phyloP scores from a whole-genome alignment of 2,888 invertebrate genomes.

The Drosophila neutralis region DNA sequence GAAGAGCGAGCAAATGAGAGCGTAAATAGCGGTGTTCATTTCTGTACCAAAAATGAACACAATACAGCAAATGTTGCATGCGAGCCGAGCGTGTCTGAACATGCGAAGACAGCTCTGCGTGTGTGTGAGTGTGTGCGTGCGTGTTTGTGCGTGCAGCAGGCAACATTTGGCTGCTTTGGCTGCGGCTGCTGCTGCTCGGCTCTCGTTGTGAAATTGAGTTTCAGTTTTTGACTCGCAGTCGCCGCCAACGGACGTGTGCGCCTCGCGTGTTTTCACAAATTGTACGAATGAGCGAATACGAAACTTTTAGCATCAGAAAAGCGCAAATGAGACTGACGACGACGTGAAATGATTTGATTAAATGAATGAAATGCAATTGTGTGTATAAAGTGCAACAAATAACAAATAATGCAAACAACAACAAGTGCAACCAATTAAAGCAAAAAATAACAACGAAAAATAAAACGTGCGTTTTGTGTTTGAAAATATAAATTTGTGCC shows the following conservation, averaged over 20 bases:
- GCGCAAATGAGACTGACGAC: slow-evolving; percentile 52
- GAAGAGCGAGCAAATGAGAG: slow-evolving; percentile 15
- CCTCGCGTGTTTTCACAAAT: slow-evolving; percentile 53
- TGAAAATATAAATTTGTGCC: slow-evolving; percentile 7
- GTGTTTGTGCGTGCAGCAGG: slow-evolving; percentile 21
- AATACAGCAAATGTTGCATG: slow-evolving; percentile 44
- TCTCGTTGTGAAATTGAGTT: slow-evolving; percentile 54
- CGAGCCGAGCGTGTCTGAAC: slow-evolving; percentile 46
- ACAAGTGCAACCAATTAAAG: slow-evolving; percentile 22
- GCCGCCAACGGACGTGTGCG: slow-evolving; percentile 67
- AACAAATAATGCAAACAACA: slow-evolving; percentile 15
- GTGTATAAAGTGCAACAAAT: slow-evolving; percentile 27
- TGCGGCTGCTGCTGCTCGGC: slow-evolving; percentile 16
- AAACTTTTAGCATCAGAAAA: slow-evolving; percentile 47
- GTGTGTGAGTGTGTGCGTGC: slow-evolving; percentile 4
- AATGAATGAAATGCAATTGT: slow-evolving; percentile 26
- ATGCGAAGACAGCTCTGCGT: slow-evolving; percentile 29
- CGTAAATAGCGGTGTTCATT: slow-evolving; percentile 56
- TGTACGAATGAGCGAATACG: slow-evolving; percentile 64
- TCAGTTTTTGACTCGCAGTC: slow-evolving; percentile 77
- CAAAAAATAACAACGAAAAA: slow-evolving; percentile 3
- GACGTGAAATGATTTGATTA: slow-evolving; percentile 28
- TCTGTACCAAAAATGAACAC: slow-evolving; percentile 42
- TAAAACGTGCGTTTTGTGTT: slow-evolving; percentile 10
- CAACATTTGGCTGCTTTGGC: slow-evolving; percentile 36